These are phyloP conservation scores for Gopherus flavomarginatus DNA, from an alignment of 2,113 vertebrate genomes.

Conservation along the genomic window DNA sequence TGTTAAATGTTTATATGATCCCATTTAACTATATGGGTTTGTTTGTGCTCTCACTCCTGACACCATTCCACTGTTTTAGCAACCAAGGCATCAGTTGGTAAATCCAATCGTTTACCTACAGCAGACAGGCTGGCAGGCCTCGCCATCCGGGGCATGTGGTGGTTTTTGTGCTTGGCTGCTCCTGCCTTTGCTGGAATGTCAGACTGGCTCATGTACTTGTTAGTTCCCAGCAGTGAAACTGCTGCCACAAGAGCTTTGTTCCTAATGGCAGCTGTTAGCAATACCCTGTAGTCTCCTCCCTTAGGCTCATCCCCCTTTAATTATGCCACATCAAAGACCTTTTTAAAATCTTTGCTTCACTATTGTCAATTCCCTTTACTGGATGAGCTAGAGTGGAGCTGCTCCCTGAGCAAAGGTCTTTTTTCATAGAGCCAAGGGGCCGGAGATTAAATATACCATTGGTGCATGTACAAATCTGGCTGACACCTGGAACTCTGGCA, in stretches of 20 bases:
- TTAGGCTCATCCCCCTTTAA: neutral
- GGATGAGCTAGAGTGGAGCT: neutral
- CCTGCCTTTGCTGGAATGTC: constrained; percentile 16
- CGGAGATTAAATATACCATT: neutral
- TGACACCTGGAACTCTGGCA: constrained; percentile 5
- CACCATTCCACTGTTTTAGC: neutral
- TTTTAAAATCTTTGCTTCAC: neutral
- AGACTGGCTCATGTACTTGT: neutral
- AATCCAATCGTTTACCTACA: neutral
- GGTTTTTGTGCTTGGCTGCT: neutral
- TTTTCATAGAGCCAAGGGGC: neutral
- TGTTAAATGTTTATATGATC: neutral
- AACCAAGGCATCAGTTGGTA: neutral
- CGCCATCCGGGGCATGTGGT: neutral
- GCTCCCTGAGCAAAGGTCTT: neutral
- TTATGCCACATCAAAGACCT: neutral
- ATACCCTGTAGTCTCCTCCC: neutral
- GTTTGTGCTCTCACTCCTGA: neutral
- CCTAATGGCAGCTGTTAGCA: constrained; percentile 8
- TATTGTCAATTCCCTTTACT: neutral
- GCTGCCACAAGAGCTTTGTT: neutral
- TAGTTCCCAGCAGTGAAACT: constrained; percentile 29
- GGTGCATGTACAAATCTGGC: fast-evolving
- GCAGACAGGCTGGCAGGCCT: neutral
- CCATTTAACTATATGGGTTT: neutral